Conservation (phyloP, 1,140 invertebrate species). For the Diuraphis noxia region DNA sequence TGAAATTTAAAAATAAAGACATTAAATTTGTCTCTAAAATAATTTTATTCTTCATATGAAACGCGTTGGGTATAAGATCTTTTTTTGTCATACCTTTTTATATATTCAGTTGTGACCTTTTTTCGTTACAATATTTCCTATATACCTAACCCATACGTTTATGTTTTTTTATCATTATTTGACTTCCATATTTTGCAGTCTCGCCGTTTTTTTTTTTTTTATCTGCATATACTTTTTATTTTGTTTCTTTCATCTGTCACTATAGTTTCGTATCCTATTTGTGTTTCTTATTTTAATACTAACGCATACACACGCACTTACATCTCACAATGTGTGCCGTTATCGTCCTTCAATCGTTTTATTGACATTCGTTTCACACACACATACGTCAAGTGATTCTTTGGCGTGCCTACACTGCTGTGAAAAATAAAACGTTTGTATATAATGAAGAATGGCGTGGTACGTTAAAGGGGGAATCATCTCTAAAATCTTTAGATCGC, state of each 20-base stretch:
- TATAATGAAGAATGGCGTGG: background rate
- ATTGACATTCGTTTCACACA: background rate
- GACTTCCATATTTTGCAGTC: background rate
- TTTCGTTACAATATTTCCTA: background rate
- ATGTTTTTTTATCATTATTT: slow-evolving; percentile 9
- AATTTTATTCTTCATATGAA: background rate
- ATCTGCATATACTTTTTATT: background rate
- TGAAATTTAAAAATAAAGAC: background rate
- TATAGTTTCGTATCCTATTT: slow-evolving; percentile 14
- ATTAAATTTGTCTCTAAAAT: background rate
- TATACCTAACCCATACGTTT: background rate
- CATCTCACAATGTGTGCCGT: background rate
- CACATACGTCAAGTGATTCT: background rate
- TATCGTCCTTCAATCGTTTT: background rate
- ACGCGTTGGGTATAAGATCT: background rate
- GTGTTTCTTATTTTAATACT: background rate
- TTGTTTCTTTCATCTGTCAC: background rate
- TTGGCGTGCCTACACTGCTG: background rate
- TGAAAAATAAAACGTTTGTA: background rate
- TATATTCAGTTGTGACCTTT: background rate
- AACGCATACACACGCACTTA: background rate
- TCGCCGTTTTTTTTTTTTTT: background rate
- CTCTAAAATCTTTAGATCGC: background rate
- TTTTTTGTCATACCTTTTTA: background rate
- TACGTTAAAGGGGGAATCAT: background rate